Base-by-base conservation (phyloP, 2,888 invertebrate genomes). In the Sinopyrophorus schimmeli region DNA sequence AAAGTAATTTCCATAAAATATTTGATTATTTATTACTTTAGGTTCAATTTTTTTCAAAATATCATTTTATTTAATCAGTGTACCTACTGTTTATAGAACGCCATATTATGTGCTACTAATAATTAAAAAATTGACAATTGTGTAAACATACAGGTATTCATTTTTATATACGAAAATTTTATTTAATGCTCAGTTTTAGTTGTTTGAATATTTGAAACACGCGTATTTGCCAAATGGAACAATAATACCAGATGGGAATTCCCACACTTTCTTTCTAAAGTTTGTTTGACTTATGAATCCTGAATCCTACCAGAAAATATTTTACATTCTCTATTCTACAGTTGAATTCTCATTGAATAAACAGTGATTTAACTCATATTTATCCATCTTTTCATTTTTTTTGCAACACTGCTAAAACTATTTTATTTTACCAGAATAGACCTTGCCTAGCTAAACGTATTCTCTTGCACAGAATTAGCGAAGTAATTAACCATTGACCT, bases 111-210 rank as follows among this genome's bases (percentile, higher is more conserved):
- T n/a, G n/a, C n/a, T n/a, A n/a, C n/a, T n/a, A n/a, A n/a, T n/a
- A n/a, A n/a, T n/a, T n/a, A n/a, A n/a, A n/a, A n/a, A n/a, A n/a
- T n/a, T n/a, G n/a, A n/a, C n/a, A n/a, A n/a, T n/a, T n/a, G n/a
- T n/a, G n/a, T n/a, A n/a, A n/a, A n/a, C n/a, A n/a, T n/a, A n/a
- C n/a, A n/a, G n/a, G n/a, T n/a, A n/a, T n/a, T n/a, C n/a, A n/a
- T n/a, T 39, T 47, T 47, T 39, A 47, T 39, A 21, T 39, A 39
- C 34, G 39, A 27, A 31, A 39, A 47, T 39, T 24, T 40, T 17
- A 32, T 39, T 38, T 32, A 39, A 32, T 32, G 31, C 12, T 23
- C 11, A 21, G 38, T 17, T 43, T 31, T 20, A 10, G 18, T 38
- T 26, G 37, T 37, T 44, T 30, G 16, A 30, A 38, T 42, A 38